Conservation (phyloP, 2,888 invertebrate species). For the Steinernema carpocapsae region DNA sequence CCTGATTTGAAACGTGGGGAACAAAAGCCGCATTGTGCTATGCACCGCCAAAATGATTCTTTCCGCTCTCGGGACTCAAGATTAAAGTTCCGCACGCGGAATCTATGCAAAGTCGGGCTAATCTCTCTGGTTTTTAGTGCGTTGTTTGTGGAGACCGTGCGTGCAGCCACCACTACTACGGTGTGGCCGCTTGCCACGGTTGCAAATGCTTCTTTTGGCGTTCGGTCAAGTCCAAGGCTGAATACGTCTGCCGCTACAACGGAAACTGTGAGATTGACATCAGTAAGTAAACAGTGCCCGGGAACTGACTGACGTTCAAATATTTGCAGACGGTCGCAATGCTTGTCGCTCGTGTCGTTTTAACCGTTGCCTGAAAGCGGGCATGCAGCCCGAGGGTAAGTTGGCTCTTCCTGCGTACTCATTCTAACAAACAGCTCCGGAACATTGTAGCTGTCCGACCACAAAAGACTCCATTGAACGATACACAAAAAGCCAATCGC, state of each 20-base stretch:
- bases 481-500: conserved; percentile 33
- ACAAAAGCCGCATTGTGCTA: no score
- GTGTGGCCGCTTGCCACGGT: conserved; percentile 65
- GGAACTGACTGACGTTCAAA: background rate
- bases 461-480: conserved; percentile 28
- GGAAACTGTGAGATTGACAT: conserved; percentile 62
- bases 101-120: background rate
- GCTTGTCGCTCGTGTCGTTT: conserved; percentile 64
- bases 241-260: conserved; percentile 63
- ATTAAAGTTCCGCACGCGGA: no score
- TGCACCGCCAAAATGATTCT: no score
- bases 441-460: conserved; percentile 42
- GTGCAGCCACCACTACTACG: conserved; percentile 66
- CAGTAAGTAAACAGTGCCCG: conserved; percentile 36
- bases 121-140: conserved; percentile 53
- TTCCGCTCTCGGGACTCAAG: no score
- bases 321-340: conserved; percentile 55
- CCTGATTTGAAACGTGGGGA: no score
- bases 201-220: conserved; percentile 66
- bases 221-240: conserved; percentile 60
- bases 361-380: conserved; percentile 55
- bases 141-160: conserved; percentile 66
- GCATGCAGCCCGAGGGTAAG: conserved; percentile 53
- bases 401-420: background rate
- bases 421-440: background rate